phyloP scores from a whole-genome alignment of 2,113 vertebrate species.

The Sprattus sprattus region DNA sequence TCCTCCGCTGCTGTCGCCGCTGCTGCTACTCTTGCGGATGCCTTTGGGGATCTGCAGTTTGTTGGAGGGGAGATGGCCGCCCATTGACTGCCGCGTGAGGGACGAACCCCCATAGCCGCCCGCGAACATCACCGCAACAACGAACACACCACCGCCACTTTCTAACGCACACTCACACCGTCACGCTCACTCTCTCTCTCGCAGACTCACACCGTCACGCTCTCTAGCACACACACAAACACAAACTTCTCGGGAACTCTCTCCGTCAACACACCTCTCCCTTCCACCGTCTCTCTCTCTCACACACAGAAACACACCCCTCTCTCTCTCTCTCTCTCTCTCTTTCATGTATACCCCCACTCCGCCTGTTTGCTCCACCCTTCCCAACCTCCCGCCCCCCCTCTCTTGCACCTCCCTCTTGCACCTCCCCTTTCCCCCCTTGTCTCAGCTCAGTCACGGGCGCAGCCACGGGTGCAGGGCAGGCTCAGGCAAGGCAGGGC shows the following conservation, averaged over 20 bases:
- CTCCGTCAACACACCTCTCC: background rate
- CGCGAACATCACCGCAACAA: conserved; percentile 67
- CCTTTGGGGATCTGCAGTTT: conserved; percentile 72
- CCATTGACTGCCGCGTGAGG: conserved; percentile 55
- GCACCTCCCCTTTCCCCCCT: conserved; percentile 35
- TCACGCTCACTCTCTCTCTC: background rate
- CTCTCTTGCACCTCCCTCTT: conserved; percentile 24
- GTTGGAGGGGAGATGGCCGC: conserved; percentile 61
- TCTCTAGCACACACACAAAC: background rate
- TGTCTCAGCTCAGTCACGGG: background rate
- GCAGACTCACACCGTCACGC: background rate
- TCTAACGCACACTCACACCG: conserved; percentile 15
- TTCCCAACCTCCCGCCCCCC: conserved; percentile 17
- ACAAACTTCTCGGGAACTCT: background rate
- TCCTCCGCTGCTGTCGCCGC: conserved; percentile 49
- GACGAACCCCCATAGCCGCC: conserved; percentile 63
- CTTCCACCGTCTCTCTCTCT: background rate
- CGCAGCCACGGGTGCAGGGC: background rate
- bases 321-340: conserved; percentile 2
- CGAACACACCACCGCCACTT: background rate
- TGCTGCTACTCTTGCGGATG: conserved; percentile 74
- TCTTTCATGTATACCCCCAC: background rate
- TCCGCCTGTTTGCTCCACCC: background rate
- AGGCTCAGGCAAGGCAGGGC: conserved; percentile 25
- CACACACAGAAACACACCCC: too few species aligned